These are phyloP conservation scores for Platycnemis pennipes DNA, from an alignment of 2,888 invertebrate genomes.

Conservation along the genomic window DNA sequence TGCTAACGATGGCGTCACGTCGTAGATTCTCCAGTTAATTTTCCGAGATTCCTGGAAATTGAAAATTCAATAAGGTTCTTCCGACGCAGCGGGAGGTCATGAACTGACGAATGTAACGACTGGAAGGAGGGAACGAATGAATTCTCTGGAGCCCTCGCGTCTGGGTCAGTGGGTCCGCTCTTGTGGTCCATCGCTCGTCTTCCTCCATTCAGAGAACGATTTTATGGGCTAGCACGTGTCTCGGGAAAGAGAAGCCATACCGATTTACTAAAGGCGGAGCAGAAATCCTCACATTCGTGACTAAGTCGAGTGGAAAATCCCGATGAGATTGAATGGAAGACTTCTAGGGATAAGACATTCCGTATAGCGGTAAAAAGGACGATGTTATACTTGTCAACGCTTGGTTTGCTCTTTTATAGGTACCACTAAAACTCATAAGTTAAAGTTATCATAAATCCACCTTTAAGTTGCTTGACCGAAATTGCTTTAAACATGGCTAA, in stretches of 20 bases:
- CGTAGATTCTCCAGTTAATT: background rate
- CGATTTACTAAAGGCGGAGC: background rate
- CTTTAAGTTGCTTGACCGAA: no score
- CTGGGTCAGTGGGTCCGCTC: slow-evolving; percentile 24
- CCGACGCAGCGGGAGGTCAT: background rate
- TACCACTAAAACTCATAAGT: no score
- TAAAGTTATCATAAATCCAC: no score
- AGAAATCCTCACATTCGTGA: background rate
- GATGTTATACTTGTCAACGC: no score
- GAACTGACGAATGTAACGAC: background rate
- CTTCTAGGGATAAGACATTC: background rate
- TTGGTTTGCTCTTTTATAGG: no score
- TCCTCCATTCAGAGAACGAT: background rate
- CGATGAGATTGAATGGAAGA: background rate
- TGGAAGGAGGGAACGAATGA: background rate
- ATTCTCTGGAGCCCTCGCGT: background rate
- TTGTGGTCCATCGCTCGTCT: background rate
- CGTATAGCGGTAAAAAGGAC: background rate
- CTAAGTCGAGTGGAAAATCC: background rate
- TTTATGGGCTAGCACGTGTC: background rate
- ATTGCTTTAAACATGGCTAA: no score
- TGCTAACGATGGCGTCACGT: background rate
- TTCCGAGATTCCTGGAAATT: background rate
- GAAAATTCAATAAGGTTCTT: background rate
- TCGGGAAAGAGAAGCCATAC: background rate